Evolutionary conservation across 2,888 invertebrate species (phyloP), one percentile per base, ranked within the genome.

Genomic region (Archips crataeganus): DNA sequence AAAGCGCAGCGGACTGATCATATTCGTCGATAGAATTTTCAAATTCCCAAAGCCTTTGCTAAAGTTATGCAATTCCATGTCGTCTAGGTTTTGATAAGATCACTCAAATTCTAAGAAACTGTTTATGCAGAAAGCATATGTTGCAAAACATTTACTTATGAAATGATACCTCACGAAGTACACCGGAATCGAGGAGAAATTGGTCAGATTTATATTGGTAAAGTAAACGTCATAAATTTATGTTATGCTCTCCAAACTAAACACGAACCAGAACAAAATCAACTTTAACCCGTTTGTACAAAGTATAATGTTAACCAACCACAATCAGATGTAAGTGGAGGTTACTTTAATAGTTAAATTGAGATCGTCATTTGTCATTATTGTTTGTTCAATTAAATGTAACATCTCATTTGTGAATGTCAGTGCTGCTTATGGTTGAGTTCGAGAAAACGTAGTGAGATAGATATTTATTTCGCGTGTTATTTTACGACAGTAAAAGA

Each of bases 171-270:
- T 39, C 61, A 39, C 49, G 59, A 49, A 64, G 60, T 69, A 64
- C 57, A n/a, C 73, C 54, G 45, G 54, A 61, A 62, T 34, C 51
- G 68, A 67, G 74, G 57, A 67, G 74, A 71, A 69, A 74, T 74
- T 76, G 71, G 71, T 68, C 76, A 68, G 70, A 74, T 76, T 71
- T 73, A 60, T 67, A 80, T 78, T 78, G 80, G 80, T 79, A 82
- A 84, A 82, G 81, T 84, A 83, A 82, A 81, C 80, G 76, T 80
- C 87, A 87, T 90, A 89, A 91, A 91, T 92, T 83, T 86, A 80
- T 61, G 81, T 83, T 85, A 85, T 88, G 87, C 89, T 86, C 79
- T 84, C 77, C 77, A 84, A 83, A 83, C 76, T 77, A 80, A 49
- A 45, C 71, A 76, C 78, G 49, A 75, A 77, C 77, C 75, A 57